Percentiles rank a stretch among this genome's conserved stretches.
These are phyloP conservation scores for Apteryx mantelli DNA, from an alignment of 2,113 vertebrate species.

Conservation along the genomic window DNA sequence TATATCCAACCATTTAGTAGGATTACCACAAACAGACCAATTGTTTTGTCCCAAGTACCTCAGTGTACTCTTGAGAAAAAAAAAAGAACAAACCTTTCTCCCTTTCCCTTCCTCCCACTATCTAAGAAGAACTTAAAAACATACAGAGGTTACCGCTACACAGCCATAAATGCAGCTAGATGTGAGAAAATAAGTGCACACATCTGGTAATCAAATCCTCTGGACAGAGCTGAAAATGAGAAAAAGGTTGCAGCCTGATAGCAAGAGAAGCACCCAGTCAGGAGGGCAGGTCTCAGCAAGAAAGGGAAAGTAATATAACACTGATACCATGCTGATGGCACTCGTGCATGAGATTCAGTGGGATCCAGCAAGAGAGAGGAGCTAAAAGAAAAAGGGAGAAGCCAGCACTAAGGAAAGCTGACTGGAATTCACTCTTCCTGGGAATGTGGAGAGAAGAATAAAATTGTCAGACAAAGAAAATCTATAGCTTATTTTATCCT, in stretches of 20 bases:
- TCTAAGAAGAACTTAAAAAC: background rate
- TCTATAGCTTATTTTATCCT: background rate
- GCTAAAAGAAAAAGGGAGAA: background rate
- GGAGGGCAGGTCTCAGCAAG: background rate
- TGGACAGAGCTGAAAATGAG: background rate
- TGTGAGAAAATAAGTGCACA: background rate
- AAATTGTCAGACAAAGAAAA: background rate
- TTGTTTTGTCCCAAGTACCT: background rate
- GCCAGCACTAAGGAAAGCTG: background rate
- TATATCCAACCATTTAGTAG: background rate
- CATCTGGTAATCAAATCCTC: constrained; percentile 34
- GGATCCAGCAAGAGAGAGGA: background rate
- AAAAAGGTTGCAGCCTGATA: background rate
- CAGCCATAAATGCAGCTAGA: background rate
- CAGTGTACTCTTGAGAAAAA: background rate
- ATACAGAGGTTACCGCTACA: background rate
- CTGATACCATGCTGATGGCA: rapidly evolving
- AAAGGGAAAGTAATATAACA: background rate
- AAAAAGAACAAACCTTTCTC: background rate
- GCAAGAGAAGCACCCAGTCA: background rate
- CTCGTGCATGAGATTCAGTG: background rate
- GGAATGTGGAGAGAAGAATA: background rate
- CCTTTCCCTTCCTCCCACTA: background rate
- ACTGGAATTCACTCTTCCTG: background rate
- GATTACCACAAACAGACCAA: background rate